phyloP scores from a whole-genome alignment of 2,888 invertebrate species.

The Aproaerema taeniolella region DNA sequence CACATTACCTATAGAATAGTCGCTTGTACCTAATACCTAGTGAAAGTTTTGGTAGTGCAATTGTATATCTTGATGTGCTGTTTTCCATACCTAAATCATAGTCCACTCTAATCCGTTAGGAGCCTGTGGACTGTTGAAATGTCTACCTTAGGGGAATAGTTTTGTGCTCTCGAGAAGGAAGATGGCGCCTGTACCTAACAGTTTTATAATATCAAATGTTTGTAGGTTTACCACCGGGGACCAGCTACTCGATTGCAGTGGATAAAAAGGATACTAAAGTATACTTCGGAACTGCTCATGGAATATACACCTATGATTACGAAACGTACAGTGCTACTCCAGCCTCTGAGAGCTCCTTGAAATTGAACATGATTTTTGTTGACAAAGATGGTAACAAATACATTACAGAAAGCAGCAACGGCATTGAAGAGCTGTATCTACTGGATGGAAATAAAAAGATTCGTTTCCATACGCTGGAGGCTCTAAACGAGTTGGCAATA shows the following conservation, averaged over 20 bases:
- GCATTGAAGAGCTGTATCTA: conserved; percentile 50
- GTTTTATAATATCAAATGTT: too few relatives aligned
- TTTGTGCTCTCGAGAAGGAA: too few relatives aligned
- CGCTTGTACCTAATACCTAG: too few relatives aligned
- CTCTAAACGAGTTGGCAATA: conserved; percentile 51
- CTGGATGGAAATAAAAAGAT: conserved; percentile 47
- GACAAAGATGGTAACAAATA: conserved; percentile 60
- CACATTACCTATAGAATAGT: too few relatives aligned
- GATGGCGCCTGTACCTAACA: too few relatives aligned
- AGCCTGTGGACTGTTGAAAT: too few relatives aligned
- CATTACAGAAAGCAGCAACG: conserved; percentile 47
- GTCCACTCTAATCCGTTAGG: too few relatives aligned
- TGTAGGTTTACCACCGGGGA: conserved; percentile 50
- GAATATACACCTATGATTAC: conserved; percentile 51
- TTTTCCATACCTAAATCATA: too few relatives aligned
- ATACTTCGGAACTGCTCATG: conserved; percentile 56
- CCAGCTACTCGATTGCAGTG: conserved; percentile 55
- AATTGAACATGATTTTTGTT: conserved; percentile 50
- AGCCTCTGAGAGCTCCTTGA: conserved; percentile 35
- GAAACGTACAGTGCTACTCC: conserved; percentile 38
- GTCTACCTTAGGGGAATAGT: too few relatives aligned
- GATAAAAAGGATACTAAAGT: conserved; percentile 46
- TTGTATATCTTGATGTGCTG: too few relatives aligned
- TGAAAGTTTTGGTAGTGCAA: too few relatives aligned
- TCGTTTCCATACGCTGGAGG: conserved; percentile 40